phyloP scores from a whole-genome alignment of 2,113 vertebrate species.

The Carassius gibelio region DNA sequence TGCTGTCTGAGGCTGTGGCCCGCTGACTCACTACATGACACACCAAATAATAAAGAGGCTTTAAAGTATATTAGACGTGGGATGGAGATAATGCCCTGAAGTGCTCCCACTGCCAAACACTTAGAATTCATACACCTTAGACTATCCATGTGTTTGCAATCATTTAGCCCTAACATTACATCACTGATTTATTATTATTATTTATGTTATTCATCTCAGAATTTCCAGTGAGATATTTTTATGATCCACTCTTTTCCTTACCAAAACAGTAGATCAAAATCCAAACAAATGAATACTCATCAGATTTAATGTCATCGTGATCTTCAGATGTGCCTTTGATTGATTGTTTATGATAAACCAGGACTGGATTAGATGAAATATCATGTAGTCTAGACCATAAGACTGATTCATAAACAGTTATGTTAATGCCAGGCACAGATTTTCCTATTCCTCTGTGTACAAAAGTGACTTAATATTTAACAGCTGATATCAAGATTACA shows the following conservation, averaged over 20 bases:
- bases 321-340: not conserved
- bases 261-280: not conserved
- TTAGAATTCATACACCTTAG: not conserved
- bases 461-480: not conserved
- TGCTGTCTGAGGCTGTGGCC: conserved; percentile 14
- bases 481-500: not conserved
- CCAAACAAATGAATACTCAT: not conserved
- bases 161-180: not conserved
- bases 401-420: not conserved
- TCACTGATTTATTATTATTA: not conserved
- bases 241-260: not conserved
- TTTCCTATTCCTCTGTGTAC: not conserved
- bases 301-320: not conserved
- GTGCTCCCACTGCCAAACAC: not conserved
- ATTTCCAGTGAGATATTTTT: not conserved
- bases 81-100: not conserved
- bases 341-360: not conserved
- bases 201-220: not conserved
- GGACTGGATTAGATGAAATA: not conserved
- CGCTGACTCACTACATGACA: not conserved
- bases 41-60: not conserved
- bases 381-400: not conserved
- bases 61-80: not conserved
- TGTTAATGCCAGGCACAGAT: not conserved
- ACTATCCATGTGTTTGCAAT: not conserved